Conservation (phyloP, 2,888 invertebrate genomes). For the Dendrolimus houi region DNA sequence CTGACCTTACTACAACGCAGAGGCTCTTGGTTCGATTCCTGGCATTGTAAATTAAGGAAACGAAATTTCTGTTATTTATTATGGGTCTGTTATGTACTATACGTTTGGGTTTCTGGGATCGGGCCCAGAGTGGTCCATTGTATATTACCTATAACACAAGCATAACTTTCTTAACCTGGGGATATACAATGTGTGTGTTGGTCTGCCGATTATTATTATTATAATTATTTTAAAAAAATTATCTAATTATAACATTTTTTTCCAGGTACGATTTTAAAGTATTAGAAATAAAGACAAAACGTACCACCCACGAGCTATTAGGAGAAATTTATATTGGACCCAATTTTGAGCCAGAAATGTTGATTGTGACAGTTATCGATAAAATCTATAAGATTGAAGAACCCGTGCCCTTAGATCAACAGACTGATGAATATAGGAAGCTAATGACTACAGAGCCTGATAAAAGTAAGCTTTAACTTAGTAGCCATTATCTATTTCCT, state of each 20-base stretch:
- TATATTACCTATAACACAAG: too few relatives aligned
- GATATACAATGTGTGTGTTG: too few relatives aligned
- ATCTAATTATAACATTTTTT: conserved; percentile 2
- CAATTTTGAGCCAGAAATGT: conserved; percentile 9
- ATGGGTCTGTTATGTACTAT: background rate
- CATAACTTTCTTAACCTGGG: too few relatives aligned
- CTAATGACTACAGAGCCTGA: conserved; percentile 39
- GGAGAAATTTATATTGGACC: conserved; percentile 78
- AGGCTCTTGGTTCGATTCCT: too few relatives aligned
- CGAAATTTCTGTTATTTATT: too few relatives aligned
- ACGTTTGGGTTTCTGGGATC: background rate
- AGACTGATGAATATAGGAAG: conserved; percentile 53
- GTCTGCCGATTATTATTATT: background rate
- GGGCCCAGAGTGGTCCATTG: too few relatives aligned
- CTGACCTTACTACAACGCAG: too few relatives aligned
- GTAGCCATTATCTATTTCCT: too few relatives aligned
- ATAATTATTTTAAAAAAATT: background rate
- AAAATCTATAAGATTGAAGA: conserved; percentile 82
- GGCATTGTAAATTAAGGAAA: too few relatives aligned
- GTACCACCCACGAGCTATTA: conserved; percentile 51
- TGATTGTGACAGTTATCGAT: conserved; percentile 49
- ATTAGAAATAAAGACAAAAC: conserved; percentile 53
- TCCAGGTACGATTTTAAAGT: conserved; percentile 76
- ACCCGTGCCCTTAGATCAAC: conserved; percentile 53
- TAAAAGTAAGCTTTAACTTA: conserved; percentile 35